Percentiles rank a stretch among this genome's conserved stretches.
phyloP scores from a whole-genome alignment of 1,140 invertebrate species.

The Drepana arcuata region DNA sequence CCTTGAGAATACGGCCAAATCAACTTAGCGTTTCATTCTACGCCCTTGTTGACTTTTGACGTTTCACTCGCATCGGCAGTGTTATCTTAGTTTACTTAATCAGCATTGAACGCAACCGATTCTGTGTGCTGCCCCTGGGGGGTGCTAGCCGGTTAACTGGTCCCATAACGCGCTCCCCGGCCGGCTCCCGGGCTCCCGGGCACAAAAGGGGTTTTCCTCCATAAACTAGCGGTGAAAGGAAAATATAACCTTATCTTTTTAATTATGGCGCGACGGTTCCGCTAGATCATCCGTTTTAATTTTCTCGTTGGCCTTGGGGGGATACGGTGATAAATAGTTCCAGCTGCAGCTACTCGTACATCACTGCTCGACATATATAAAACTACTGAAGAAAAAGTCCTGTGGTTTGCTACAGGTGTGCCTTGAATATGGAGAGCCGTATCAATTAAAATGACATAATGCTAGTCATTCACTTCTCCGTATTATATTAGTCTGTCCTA shows the following conservation, averaged over 20 bases:
- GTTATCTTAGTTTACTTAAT: conserved; percentile 70
- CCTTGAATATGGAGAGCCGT: too few relatives aligned
- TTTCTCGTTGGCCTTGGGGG: conserved; percentile 42
- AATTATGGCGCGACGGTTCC: conserved; percentile 52
- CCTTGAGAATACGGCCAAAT: conserved; percentile 60
- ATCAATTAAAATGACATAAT: too few relatives aligned
- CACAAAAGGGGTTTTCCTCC: conserved; percentile 46
- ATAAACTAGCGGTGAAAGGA: conserved; percentile 45
- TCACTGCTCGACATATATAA: too few relatives aligned
- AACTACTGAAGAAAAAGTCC: too few relatives aligned
- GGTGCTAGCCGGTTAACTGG: conserved; percentile 52
- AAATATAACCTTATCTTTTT: conserved; percentile 70
- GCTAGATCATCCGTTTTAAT: conserved; percentile 65
- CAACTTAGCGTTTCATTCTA: conserved; percentile 57
- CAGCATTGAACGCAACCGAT: conserved; percentile 51
- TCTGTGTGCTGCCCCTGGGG: conserved; percentile 43
- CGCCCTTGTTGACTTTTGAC: conserved; percentile 65
- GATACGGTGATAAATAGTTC: conserved; percentile 24
- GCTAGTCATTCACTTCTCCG: too few relatives aligned
- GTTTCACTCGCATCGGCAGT: conserved; percentile 45
- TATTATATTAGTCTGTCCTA: too few relatives aligned
- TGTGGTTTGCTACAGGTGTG: too few relatives aligned
- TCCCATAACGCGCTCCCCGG: conserved; percentile 27
- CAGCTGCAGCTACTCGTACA: too few relatives aligned
- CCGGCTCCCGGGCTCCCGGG: conserved; percentile 21